Conservation (phyloP, 2,113 vertebrate genomes). For the Trematomus loennbergii region DNA sequence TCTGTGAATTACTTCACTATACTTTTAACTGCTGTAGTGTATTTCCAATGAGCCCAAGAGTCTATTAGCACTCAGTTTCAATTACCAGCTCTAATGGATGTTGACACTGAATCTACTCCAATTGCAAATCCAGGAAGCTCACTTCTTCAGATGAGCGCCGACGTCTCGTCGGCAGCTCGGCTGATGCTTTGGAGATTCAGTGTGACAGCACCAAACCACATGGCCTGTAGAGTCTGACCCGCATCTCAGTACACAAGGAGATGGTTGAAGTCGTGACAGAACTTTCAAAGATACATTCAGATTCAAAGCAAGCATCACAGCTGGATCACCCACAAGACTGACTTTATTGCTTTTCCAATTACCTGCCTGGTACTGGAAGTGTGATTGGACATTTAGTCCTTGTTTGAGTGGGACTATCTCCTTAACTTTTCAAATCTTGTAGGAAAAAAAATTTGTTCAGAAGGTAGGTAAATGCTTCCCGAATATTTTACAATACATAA, state of each 20-base stretch:
- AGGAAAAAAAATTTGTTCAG: slow-evolving; percentile 24
- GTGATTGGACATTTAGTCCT: slow-evolving; percentile 52
- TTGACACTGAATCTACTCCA: slow-evolving; percentile 74
- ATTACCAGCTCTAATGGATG: slow-evolving; percentile 75
- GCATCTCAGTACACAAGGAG: slow-evolving; percentile 50
- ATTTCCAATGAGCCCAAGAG: slow-evolving; percentile 71
- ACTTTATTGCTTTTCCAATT: slow-evolving; percentile 61
- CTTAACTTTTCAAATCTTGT: slow-evolving; percentile 36
- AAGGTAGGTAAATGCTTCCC: not conserved
- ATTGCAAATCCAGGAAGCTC: slow-evolving; percentile 63
- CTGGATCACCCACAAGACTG: slow-evolving; percentile 21
- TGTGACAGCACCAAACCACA: slow-evolving; percentile 50
- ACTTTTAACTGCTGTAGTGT: slow-evolving; percentile 56
- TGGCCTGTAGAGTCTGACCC: slow-evolving; percentile 58
- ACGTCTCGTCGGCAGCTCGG: slow-evolving; percentile 42
- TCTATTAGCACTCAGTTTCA: slow-evolving; percentile 77
- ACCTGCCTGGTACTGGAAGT: slow-evolving; percentile 44
- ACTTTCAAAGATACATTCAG: slow-evolving; percentile 57
- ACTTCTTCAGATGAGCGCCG: slow-evolving; percentile 51
- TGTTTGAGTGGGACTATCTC: slow-evolving; percentile 52
- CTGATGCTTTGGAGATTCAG: slow-evolving; percentile 62
- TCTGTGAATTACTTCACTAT: slow-evolving; percentile 53
- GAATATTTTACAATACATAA: not conserved
- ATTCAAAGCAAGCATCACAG: slow-evolving; percentile 46
- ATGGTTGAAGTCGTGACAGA: slow-evolving; percentile 61